Evolutionary conservation across 2,888 invertebrate species (phyloP), one percentile per base, ranked within the genome.

Genomic region (Corythucha ciliata): DNA sequence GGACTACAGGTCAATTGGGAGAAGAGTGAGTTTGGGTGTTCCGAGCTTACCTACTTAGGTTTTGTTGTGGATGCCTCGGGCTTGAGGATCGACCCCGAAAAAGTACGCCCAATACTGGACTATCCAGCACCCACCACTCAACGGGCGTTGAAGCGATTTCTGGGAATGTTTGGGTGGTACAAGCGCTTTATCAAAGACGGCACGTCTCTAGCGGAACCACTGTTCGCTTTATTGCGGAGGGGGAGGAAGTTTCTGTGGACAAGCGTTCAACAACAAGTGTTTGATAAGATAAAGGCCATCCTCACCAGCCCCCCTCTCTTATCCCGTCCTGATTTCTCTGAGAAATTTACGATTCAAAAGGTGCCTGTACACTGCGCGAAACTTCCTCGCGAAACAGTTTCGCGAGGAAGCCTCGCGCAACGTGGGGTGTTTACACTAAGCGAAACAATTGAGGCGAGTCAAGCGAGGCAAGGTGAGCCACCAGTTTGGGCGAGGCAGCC

Each of bases 131-230:
- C 52, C 3, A 40, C 5, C 10, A 52, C 36, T 36, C 46, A 59
- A 1, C 48, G 53, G 4, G 56, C 60, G 24, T 20, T 52, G 21
- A 32, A 40, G 8, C 29, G 45, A 24, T 52, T 52, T 32, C 18
- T 14, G 22, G 57, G 57, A 4, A 44, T 47, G 24, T 40, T 51
- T 1, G 45, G 48, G 10, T 57, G 57, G 57, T 57, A 57, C 27
- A 53, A 62, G 1, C 55, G 58, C 1, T 63, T 62, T 39, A 55
- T 64, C 2, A 54, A 53, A 1, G 50, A 62, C 25, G 59, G 59
- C 25, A 55, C 61, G 0, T 54, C 57, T 0, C 18, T 57, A 1
- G 49, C 52, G 1, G 58, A 53, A 5, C 60, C 61, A 0, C 37
- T 63, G 3, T 16, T 18, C 4, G 3, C 33, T 3, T 33, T 33